Evolutionary conservation across 1,140 invertebrate genomes (phyloP).

Genomic region (Nephotettix cincticeps): DNA sequence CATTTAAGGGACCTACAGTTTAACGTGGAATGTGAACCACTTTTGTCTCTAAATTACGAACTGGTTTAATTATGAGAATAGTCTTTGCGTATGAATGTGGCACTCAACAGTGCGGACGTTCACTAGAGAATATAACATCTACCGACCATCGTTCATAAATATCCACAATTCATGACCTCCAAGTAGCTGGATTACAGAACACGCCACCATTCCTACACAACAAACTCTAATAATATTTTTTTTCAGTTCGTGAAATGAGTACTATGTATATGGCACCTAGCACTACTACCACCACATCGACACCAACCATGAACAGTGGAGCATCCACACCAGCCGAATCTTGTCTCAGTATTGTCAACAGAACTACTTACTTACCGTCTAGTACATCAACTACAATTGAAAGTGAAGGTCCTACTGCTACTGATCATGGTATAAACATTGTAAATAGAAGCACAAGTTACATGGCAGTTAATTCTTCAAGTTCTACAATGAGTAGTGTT

Average conservation of each 20-base stretch:
- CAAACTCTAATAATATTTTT: no score
- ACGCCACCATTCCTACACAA: no score
- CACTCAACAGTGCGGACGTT: no score
- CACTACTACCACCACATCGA: not conserved
- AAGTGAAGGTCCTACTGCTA: not conserved
- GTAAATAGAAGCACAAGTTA: not conserved
- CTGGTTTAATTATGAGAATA: no score
- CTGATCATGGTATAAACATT: not conserved
- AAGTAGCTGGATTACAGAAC: no score
- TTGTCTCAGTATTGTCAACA: constrained; percentile 3
- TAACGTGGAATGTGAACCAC: no score
- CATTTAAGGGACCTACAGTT: no score
- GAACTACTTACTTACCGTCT: not conserved
- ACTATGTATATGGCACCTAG: not conserved
- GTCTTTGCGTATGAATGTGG: no score
- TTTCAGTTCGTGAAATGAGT: constrained; percentile 8
- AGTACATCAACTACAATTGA: not conserved
- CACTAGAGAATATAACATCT: no score
- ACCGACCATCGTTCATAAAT: no score
- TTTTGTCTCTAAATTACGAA: no score
- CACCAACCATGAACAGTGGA: constrained; percentile 3
- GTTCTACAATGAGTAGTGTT: not conserved
- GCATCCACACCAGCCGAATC: not conserved
- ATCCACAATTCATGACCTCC: no score
- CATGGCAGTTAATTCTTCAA: not conserved